A percentile compares a stretch with the other conserved stretches of the same genome.
Conservation (phyloP, 2,797 vertebrate genomes). For the Halcyon smyrnensis region DNA sequence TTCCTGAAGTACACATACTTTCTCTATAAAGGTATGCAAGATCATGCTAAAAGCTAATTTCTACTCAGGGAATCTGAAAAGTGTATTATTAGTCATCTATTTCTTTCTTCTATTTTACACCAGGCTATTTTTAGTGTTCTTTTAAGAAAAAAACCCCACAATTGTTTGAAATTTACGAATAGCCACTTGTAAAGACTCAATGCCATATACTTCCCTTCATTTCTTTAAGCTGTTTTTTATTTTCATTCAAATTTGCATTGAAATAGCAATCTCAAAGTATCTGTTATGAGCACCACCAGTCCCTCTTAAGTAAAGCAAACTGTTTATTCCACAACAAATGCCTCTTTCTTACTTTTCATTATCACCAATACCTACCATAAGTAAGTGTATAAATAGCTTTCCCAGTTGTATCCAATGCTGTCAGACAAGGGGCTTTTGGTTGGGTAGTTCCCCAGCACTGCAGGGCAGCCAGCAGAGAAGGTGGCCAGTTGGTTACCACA, state of each 20-base stretch:
- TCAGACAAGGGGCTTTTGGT: conserved; percentile 91
- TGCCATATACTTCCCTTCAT: not conserved
- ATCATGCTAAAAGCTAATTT: not conserved
- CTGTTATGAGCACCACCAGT: not conserved
- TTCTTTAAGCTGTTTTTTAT: not conserved
- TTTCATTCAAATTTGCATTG: not conserved
- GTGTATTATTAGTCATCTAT: not conserved
- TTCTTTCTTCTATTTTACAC: not conserved
- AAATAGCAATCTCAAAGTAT: not conserved
- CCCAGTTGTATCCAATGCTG: conserved; percentile 89
- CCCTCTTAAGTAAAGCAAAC: not conserved
- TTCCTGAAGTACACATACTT: not conserved
- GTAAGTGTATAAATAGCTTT: conserved; percentile 92
- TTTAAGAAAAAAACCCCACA: not conserved
- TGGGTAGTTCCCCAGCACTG: conserved; percentile 92
- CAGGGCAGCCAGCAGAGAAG: conserved; percentile 87
- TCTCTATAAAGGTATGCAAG: not conserved
- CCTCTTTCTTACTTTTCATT: not conserved
- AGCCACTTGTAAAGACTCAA: not conserved
- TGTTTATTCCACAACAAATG: not conserved
- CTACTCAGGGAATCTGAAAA: not conserved
- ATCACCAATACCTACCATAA: conserved; percentile 81
- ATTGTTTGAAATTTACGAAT: not conserved
- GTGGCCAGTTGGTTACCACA: conserved; percentile 84
- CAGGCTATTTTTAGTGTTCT: not conserved